Conservation (phyloP, 2,797 vertebrate genomes). For the Pteronotus mesoamericanus region DNA sequence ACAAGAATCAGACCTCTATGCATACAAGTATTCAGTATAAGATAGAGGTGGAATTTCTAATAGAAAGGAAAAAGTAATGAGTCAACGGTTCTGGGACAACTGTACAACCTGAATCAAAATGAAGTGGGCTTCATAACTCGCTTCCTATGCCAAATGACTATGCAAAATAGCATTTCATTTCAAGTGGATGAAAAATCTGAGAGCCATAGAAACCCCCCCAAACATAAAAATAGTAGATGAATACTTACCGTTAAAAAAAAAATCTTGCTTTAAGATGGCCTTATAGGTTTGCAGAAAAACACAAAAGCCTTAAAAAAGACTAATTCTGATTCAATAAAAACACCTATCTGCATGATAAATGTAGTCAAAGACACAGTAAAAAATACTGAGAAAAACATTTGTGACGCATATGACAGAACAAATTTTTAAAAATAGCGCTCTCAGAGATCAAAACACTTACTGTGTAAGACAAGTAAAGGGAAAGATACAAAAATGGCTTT, state of each 20-base stretch:
- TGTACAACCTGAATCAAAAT: not conserved
- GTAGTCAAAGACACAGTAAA: not conserved
- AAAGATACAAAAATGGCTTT: constrained; percentile 11
- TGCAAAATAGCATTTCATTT: not conserved
- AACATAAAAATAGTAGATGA: not conserved
- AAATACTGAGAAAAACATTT: not conserved
- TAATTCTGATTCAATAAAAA: constrained; percentile 8
- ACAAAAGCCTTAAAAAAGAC: not conserved
- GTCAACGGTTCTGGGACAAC: not conserved
- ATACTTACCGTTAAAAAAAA: not conserved
- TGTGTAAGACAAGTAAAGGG: not conserved
- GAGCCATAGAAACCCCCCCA: not conserved
- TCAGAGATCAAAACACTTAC: not conserved
- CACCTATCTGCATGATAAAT: not conserved
- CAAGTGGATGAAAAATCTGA: not conserved
- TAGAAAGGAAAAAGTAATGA: not conserved
- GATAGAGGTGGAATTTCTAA: not conserved
- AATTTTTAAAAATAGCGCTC: not conserved
- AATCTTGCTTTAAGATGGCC: not conserved
- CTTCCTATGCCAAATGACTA: not conserved
- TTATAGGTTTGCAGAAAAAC: not conserved
- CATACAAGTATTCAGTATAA: not conserved
- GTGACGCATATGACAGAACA: not conserved
- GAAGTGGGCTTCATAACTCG: not conserved
- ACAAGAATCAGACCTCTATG: not conserved